Base-by-base conservation (phyloP, 1,140 invertebrate species). In the Proales similis region DNA sequence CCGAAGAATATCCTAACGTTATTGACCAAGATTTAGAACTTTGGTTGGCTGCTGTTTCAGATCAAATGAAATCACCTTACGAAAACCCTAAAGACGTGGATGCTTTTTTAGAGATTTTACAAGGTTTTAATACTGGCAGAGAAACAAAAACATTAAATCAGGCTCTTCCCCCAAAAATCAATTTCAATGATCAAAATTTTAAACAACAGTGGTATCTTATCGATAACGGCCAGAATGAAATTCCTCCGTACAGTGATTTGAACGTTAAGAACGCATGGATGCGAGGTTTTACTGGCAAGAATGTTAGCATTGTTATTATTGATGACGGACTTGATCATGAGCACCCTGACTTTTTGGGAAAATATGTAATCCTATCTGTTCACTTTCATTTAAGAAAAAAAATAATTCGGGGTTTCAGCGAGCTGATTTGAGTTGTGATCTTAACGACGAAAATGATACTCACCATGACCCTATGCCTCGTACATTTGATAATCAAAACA, bases 261-360 rank as follows among this genome's bases (percentile, higher is more conserved):
- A 61, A 64, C 38, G 43, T 64, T 9, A 27, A 19, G 32, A 26
- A 38, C 46, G 63, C 26, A 6, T 64, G 63, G 63, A 11, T 27
- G 4, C 27, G 32, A 42, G 63, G 63, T 2, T 64, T 26, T 45
- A 20, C 32, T 22, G 63, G 63, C 12, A 47, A 48, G 42, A 46
- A 46, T 49, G n/a, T 64, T 22, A 32, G 29, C 1, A 63, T 64
- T 7, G 38, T 38, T 0, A 24, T 64, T 20, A 30, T 64, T 6
- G 63, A 64, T 42, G 63, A 64, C 51, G 62, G 62, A 4, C 26
- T 63, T 11, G 62, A 63, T 33, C 30, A 65, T 63, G n/a, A 39
- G 12, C 62, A 63, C 53, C 46, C 46, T 27, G 62, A 63, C 29
- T 51, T 63, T 27, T 2, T 5, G 20, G 48, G 45, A 43, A 42